Evolutionary conservation across 2,113 vertebrate genomes (phyloP), one percentile per base, ranked within the genome.

Genomic region (Chaenocephalus aceratus): DNA sequence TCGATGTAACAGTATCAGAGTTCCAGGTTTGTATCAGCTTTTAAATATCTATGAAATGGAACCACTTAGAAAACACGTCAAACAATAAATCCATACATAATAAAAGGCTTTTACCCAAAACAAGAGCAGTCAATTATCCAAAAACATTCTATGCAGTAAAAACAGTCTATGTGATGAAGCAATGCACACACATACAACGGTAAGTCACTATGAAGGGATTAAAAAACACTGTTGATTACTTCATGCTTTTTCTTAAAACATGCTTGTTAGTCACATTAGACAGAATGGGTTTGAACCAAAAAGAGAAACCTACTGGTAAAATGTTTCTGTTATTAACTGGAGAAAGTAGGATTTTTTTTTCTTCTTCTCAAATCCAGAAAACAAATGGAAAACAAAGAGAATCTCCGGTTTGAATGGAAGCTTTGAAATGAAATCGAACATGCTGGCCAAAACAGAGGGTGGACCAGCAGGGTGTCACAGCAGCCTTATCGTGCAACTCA

Each of bases 201-300:
- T 44, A 79, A 89, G 85, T 90, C 59, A 80, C 23, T 66, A 71
- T 82, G 23, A 71, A 63, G 9, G 23, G 16, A 79, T 58, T 72
- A 18, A 77, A 89, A 64, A 58, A 1, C 69, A 82, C 18, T 57
- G 52, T 78, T 11, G 76, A 66, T 75, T 56, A 67, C 34, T 8
- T 87, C 92, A 93, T 93, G 92, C 92, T 71, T 84, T 72, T 60
- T 75, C 53, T 59, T 82, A 34, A 59, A 80, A 82, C 90, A 91
- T 91, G 88, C 90, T 83, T 88, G 89, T 94, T 92, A 94, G 92
- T 91, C 79, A 79, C 78, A 81, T 82, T 73, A 83, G 68, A 88
- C 48, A 46, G 36, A 18, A 72, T 21, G 34, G 30, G n/a, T 77
- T 57, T 46, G 11, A 44, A 48, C 68, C n/a, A 75, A 58, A 74